These are phyloP conservation scores for Lissocephala sabroskyi DNA, from an alignment of 2,888 invertebrate genomes.

Conservation along the genomic window DNA sequence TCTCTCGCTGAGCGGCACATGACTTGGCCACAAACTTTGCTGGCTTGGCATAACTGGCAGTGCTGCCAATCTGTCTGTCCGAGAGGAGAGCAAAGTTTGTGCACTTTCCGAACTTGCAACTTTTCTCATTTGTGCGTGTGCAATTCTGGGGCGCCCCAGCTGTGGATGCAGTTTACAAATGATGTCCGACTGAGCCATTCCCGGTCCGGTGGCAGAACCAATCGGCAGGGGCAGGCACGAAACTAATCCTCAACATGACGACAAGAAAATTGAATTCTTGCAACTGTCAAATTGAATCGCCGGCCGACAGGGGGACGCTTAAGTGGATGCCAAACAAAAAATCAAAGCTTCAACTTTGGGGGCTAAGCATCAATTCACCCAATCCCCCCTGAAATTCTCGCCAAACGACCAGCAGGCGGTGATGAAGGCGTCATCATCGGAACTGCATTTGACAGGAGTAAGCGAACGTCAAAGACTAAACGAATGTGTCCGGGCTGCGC, in stretches of 20 bases:
- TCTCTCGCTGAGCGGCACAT: too few species aligned
- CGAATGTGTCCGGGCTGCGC: slow-evolving; percentile 9
- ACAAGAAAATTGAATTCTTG: slow-evolving; percentile 64
- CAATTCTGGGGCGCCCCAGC: slow-evolving; percentile 21
- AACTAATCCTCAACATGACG: slow-evolving; percentile 66
- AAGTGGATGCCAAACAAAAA: slow-evolving; percentile 14
- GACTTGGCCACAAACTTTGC: slow-evolving; percentile 51
- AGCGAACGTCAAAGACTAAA: slow-evolving; percentile 32
- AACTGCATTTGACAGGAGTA: slow-evolving; percentile 26
- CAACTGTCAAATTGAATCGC: slow-evolving; percentile 65
- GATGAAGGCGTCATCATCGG: background rate
- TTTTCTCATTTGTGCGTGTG: slow-evolving; percentile 63
- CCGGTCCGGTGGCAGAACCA: background rate
- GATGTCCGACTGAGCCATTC: slow-evolving; percentile 41
- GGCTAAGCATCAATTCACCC: slow-evolving; percentile 8
- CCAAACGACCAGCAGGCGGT: too few species aligned
- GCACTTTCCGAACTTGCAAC: slow-evolving; percentile 45
- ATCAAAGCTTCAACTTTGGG: slow-evolving; percentile 41
- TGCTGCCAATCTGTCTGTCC: background rate
- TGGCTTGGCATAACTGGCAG: background rate
- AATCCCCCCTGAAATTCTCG: too few species aligned
- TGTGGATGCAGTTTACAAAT: slow-evolving; percentile 37
- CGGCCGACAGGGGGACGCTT: slow-evolving; percentile 5
- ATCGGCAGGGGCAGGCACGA: slow-evolving; percentile 30
- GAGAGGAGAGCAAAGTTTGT: slow-evolving; percentile 44